Base-by-base conservation (phyloP, 1,140 invertebrate species). In the Sinonovacula constricta region DNA sequence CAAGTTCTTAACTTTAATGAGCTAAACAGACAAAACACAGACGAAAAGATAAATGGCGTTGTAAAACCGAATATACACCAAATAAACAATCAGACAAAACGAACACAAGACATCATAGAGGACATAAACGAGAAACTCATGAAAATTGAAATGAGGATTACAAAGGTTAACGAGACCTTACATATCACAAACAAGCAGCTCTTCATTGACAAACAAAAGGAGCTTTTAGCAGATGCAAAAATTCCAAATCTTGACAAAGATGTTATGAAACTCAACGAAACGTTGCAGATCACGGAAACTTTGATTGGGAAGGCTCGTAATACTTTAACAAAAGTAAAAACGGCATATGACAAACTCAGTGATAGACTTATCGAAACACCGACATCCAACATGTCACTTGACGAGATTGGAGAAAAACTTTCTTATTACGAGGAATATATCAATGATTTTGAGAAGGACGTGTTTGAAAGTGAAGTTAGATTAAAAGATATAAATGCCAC, bases 151-250 rank as follows among this genome's bases (percentile, higher is more conserved):
- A 0, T 62, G 31, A 24, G 26, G 24, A 26, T 70, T 51, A 63
- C 36, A 34, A 57, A 65, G 33, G 45, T 78, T 18, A 78, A 78
- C 22, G 56, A 78, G 28, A 78, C 75, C 10, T 24, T 78, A 34
- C 66, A 70, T 12, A 53, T 30, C 4, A 69, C 66, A 5, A 69
- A 70, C 31, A 54, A 78, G 36, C 56, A 69, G 36, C 33, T 78
- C 4, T 69, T 78, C 30, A 70, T 60, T 18, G 66, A 78, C 36
- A 51, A 66, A 0, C 66, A 78, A 39, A 78, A 78, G 49, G 4
- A 62, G 45, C 45, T 69, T 10, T 28, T 69, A 30, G 75, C 67
- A 62, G 67, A 78, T 54, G 63, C 45, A 24, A 36, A 45, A 34
- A 69, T 78, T 53, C 75, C 75, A 24, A 31, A 69, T 18, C 22